Evolutionary conservation across 1,140 invertebrate genomes (phyloP).

Genomic region (Ganaspis sp.): DNA sequence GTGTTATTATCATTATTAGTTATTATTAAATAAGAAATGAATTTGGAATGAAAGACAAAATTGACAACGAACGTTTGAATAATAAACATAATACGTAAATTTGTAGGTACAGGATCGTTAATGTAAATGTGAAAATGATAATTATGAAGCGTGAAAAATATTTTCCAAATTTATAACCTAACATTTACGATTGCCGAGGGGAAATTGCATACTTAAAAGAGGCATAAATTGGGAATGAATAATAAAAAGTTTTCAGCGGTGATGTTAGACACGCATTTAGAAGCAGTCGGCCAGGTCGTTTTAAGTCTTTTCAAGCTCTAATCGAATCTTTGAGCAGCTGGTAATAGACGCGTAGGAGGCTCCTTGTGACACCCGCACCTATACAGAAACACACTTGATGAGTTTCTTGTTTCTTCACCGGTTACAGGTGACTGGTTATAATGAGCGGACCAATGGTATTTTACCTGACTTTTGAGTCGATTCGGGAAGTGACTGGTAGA

Average conservation of each 20-base stretch:
- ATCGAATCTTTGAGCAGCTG: constrained; percentile 25
- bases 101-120: background rate
- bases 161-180: background rate
- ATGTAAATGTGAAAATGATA: background rate
- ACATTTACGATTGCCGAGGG: constrained; percentile 11
- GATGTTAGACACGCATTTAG: constrained; percentile 5
- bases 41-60: too few relatives aligned
- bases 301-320: background rate
- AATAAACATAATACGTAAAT: background rate
- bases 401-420: constrained; percentile 19
- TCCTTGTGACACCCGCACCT: constrained; percentile 6
- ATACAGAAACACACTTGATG: constrained; percentile 23
- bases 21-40: too few relatives aligned
- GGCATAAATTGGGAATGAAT: constrained; percentile 11
- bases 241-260: constrained; percentile 18
- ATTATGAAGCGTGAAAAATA: background rate
- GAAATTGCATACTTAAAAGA: constrained; percentile 10
- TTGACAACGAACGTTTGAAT: too few relatives aligned
- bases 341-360: constrained; percentile 26
- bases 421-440: constrained; percentile 26
- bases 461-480: constrained; percentile 24
- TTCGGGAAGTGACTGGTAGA: constrained; percentile 31
- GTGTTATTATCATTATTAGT: too few relatives aligned
- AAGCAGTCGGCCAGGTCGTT: background rate
- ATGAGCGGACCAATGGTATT: constrained; percentile 24